A percentile compares a stretch with the other conserved stretches of the same genome.
phyloP scores from a whole-genome alignment of 2,113 vertebrate species.

The pig (Sus scrofa) region DNA sequence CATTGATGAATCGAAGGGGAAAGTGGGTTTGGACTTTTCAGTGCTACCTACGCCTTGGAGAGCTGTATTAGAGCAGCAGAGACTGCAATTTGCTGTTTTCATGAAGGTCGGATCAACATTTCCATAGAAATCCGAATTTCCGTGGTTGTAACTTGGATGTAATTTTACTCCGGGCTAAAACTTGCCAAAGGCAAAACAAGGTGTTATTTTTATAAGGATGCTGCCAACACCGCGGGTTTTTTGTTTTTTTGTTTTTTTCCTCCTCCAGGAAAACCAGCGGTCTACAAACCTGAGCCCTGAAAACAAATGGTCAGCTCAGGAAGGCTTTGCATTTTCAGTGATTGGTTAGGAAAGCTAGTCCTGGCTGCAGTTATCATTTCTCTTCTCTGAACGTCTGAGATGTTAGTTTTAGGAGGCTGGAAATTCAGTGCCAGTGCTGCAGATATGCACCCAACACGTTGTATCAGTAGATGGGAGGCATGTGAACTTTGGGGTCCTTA shows the following conservation, averaged over 20 bases:
- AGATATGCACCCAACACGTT: background rate
- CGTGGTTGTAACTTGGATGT: conserved; percentile 71
- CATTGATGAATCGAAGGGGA: background rate
- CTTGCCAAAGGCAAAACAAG: conserved; percentile 74
- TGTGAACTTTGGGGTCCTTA: conserved; percentile 19
- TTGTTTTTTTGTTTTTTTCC: background rate
- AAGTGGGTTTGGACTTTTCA: conserved; percentile 57
- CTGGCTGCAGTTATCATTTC: background rate
- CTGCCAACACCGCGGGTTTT: background rate
- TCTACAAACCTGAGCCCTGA: background rate
- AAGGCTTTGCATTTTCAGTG: conserved; percentile 15
- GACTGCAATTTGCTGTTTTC: conserved; percentile 48
- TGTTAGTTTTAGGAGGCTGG: conserved; percentile 37
- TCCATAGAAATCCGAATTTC: background rate
- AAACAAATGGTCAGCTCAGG: conserved; percentile 31
- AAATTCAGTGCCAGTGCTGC: background rate
- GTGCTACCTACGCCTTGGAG: conserved; percentile 10
- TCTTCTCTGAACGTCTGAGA: background rate
- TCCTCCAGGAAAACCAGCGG: background rate
- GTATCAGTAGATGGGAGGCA: background rate
- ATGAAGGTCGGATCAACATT: conserved; percentile 4
- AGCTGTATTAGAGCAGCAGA: conserved; percentile 8
- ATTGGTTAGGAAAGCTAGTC: background rate
- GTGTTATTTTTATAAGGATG: conserved; percentile 22
- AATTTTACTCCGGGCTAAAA: conserved; percentile 80